phyloP scores from a whole-genome alignment of 2,797 vertebrate genomes.

The Pempheris klunzingeri region DNA sequence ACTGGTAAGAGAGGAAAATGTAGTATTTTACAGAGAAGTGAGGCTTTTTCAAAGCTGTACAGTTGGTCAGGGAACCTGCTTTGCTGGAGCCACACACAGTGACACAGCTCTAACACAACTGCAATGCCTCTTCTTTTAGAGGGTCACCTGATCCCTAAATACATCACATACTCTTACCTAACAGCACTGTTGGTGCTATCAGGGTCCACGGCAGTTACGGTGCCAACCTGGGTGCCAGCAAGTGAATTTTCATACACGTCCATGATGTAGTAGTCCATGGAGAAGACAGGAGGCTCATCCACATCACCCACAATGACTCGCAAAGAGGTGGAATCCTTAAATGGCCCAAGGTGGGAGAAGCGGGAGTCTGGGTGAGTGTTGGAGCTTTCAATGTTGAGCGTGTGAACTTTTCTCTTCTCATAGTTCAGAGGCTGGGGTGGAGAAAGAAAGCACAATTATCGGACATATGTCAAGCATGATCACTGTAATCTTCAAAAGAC shows the following conservation, averaged over 20 bases:
- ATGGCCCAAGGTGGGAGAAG: slow-evolving; percentile 93
- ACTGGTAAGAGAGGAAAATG: background rate
- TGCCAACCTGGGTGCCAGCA: slow-evolving; percentile 88
- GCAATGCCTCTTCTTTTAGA: too few species aligned
- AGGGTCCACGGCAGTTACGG: slow-evolving; percentile 91
- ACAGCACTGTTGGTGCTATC: slow-evolving; percentile 90
- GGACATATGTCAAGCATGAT: background rate
- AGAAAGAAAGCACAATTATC: background rate
- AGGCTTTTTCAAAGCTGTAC: background rate
- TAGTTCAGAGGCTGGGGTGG: slow-evolving; percentile 90
- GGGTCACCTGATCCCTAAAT: background rate
- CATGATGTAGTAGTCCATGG: slow-evolving; percentile 91
- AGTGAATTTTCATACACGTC: slow-evolving; percentile 92
- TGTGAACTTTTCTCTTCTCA: slow-evolving; percentile 93
- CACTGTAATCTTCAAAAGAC: background rate
- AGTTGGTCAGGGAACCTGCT: background rate
- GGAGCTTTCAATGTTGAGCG: slow-evolving; percentile 91
- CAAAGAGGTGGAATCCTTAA: slow-evolving; percentile 91
- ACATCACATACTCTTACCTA: slow-evolving; percentile 80
- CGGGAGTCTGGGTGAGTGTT: slow-evolving; percentile 91
- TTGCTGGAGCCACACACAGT: background rate
- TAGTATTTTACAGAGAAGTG: background rate
- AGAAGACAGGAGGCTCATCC: slow-evolving; percentile 92
- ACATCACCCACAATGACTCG: slow-evolving; percentile 94
- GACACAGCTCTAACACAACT: background rate